A percentile compares a stretch with the other conserved stretches of the same genome.
phyloP scores from a whole-genome alignment of 1,140 invertebrate genomes.

The Cyrtorhinus lividipennis region DNA sequence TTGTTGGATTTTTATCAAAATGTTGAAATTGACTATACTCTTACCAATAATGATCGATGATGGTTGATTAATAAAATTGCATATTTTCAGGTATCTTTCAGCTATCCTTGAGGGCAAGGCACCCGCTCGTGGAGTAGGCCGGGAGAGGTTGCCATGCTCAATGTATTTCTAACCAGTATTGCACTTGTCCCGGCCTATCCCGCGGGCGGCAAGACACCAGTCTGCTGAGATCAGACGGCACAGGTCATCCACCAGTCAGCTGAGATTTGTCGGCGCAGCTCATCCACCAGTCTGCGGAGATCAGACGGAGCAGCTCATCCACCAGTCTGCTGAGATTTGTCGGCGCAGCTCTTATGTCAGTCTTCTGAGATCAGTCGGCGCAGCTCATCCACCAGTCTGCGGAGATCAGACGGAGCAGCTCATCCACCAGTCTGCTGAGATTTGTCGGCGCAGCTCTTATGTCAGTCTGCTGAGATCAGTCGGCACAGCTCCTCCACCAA shows the following conservation, averaged over 20 bases:
- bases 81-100: too few relatives aligned
- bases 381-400: neutral
- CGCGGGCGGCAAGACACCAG: neutral
- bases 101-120: neutral
- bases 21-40: too few relatives aligned
- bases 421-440: neutral
- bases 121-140: conserved; percentile 10
- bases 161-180: conserved; percentile 12
- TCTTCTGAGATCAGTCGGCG: neutral
- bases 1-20: too few relatives aligned
- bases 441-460: neutral
- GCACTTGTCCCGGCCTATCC: conserved; percentile 20
- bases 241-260: neutral
- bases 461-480: neutral
- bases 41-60: too few relatives aligned
- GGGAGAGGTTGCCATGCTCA: conserved; percentile 6
- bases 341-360: neutral
- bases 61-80: too few relatives aligned
- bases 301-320: neutral
- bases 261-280: neutral
- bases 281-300: neutral
- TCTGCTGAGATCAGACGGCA: neutral
- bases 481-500: neutral
- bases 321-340: neutral
- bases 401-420: neutral